phyloP scores from a whole-genome alignment of 2,113 vertebrate genomes.

The Bettongia penicillata region DNA sequence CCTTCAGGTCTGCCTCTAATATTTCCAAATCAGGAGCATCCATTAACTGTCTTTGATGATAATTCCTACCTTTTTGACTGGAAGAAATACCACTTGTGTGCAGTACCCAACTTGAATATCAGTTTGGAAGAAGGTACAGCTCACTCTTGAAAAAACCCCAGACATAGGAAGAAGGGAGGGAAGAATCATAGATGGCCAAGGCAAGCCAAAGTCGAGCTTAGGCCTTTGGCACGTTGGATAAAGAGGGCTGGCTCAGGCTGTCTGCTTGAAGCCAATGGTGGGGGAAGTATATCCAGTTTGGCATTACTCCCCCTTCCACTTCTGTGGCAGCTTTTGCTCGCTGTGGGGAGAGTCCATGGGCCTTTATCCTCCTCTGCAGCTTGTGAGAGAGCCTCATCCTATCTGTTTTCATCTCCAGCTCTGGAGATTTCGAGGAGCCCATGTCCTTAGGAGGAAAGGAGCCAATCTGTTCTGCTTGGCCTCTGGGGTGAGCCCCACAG shows the following conservation, averaged over 20 bases:
- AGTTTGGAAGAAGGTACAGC: constrained; percentile 76
- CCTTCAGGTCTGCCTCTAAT: constrained; percentile 86
- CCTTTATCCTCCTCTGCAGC: neutral
- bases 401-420: neutral
- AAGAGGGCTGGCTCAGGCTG: neutral
- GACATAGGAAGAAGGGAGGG: constrained; percentile 34
- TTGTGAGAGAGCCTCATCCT: neutral
- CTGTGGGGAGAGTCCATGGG: neutral
- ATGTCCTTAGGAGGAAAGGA: neutral
- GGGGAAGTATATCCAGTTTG: neutral
- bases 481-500: neutral
- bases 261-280: neutral
- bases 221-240: neutral
- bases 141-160: constrained; percentile 44
- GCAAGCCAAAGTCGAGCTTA: neutral
- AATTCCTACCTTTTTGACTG: constrained; percentile 82
- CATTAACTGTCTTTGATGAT: constrained; percentile 80
- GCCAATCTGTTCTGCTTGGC: neutral
- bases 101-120: constrained; percentile 70
- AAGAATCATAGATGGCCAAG: constrained; percentile 30
- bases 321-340: neutral
- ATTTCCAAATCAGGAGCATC: constrained; percentile 51
- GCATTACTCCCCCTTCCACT: neutral
- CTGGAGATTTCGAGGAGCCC: neutral
- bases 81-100: constrained; percentile 80